A percentile compares a stretch with the other conserved stretches of the same genome.
These are phyloP conservation scores for Gymnosoma rotundatum DNA, from an alignment of 2,888 invertebrate species.

Conservation along the genomic window DNA sequence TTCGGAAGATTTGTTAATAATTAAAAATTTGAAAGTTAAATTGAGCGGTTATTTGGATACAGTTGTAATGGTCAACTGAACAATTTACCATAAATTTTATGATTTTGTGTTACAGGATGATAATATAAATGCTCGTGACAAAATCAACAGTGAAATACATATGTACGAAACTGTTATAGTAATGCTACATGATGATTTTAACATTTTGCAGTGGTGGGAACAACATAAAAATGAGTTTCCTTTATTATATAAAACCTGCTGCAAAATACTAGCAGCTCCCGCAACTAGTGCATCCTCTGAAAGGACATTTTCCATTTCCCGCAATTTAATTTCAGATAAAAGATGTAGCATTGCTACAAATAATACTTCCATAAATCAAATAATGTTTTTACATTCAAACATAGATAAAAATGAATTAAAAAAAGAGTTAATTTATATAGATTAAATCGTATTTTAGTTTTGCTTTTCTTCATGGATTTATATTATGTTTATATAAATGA, in stretches of 20 bases:
- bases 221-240: constrained; percentile 57
- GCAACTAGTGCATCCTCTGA: constrained; percentile 58
- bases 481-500: constrained; percentile 27
- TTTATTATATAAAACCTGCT: constrained; percentile 62
- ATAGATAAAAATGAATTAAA: constrained; percentile 31
- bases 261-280: constrained; percentile 64
- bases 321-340: constrained; percentile 60
- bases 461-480: constrained; percentile 25
- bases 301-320: constrained; percentile 55
- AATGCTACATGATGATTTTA: constrained; percentile 48
- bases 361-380: constrained; percentile 36
- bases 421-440: too few relatives aligned
- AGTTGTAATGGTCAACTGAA: constrained; percentile 49
- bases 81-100: constrained; percentile 59
- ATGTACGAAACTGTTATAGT: constrained; percentile 53
- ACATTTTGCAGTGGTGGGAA: constrained; percentile 60
- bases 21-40: too few relatives aligned
- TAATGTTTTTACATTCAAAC: constrained; percentile 55
- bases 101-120: constrained; percentile 52
- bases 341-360: not conserved
- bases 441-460: constrained; percentile 21
- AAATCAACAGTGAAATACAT: constrained; percentile 46
- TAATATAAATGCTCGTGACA: constrained; percentile 23
- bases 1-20: constrained; percentile 34
- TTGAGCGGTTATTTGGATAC: constrained; percentile 39